Percentiles rank a stretch among this genome's conserved stretches.
Evolutionary conservation across 2,888 invertebrate genomes (phyloP).

Genomic region (Nomada lathburiana): DNA sequence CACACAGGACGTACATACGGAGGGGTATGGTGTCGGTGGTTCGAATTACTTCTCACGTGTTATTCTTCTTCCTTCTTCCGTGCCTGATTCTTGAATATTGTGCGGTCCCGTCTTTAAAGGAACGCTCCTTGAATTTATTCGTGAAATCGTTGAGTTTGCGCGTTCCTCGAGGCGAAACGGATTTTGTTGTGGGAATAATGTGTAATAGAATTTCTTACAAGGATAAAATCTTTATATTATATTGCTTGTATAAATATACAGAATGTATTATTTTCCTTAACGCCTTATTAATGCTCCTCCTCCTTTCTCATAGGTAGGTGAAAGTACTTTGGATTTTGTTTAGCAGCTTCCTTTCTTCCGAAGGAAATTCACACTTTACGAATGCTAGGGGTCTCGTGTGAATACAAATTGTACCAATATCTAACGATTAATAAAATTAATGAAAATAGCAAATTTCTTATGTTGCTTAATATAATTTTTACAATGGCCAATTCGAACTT

Average conservation of each 20-base stretch:
- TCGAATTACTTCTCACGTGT: background rate
- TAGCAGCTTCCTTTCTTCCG: background rate
- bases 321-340: background rate
- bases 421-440: background rate
- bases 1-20: constrained; percentile 11
- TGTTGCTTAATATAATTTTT: background rate
- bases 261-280: background rate
- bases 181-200: background rate
- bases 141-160: background rate
- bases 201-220: background rate
- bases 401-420: background rate
- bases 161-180: background rate
- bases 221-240: constrained; percentile 7
- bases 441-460: constrained; percentile 3
- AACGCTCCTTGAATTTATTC: background rate
- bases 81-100: background rate
- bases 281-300: background rate
- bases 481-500: background rate
- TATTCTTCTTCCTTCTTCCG: constrained; percentile 54
- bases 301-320: background rate
- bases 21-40: background rate
- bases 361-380: background rate
- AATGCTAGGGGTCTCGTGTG: background rate
- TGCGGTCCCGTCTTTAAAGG: background rate
- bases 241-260: constrained; percentile 15